Evolutionary conservation across 2,113 vertebrate species (phyloP), one percentile per base, ranked within the genome.

Genomic region (Phalacrocorax carbo): DNA sequence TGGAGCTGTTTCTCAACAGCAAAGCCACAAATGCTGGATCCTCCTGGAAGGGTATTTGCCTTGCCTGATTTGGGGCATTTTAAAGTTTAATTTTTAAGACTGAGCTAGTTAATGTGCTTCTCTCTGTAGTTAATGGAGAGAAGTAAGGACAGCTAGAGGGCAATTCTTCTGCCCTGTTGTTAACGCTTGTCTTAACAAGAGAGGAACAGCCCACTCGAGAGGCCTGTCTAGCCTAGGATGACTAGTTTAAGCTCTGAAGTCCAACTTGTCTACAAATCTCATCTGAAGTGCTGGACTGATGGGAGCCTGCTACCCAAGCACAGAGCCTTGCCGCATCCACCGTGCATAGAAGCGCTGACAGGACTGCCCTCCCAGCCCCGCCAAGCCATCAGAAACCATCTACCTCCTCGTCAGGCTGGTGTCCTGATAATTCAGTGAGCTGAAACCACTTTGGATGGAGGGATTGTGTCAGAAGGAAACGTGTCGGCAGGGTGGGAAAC

Each of bases 271-370:
- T 1, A 58, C 68, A 60, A 0, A 34, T 5, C 25, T 54, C 34
- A 36, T 13, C 22, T 29, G 66, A 42, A 20, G 17, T 2, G 25
- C 40, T 7, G 25, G 20, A n/a, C 40, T 11, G 77, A 38, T 11
- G 5, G 64, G 17, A 65, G 7, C 21, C 60, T 8, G 20, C 49
- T 65, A 8, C 52, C 61, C 52, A 25, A 3, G 9, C 44, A 15
- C 7, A 0, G 15, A 23, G 40, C 51, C 42, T 54, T 52, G 62
- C 38, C 17, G 49, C 8, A 23, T 4, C 30, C 68, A 8, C 32
- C 23, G 0, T 0, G 15, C 4, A 4, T 54, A 23, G 32, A 23
- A 11, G 19, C 3, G 19, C 38, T 5, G 52, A 13, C 27, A 32
- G 18, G 22, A 3, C 4, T 40, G 46, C 9, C 46, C 76, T 54